These are phyloP conservation scores for Barnardius zonarius DNA, from an alignment of 2,113 vertebrate genomes.

Conservation along the genomic window DNA sequence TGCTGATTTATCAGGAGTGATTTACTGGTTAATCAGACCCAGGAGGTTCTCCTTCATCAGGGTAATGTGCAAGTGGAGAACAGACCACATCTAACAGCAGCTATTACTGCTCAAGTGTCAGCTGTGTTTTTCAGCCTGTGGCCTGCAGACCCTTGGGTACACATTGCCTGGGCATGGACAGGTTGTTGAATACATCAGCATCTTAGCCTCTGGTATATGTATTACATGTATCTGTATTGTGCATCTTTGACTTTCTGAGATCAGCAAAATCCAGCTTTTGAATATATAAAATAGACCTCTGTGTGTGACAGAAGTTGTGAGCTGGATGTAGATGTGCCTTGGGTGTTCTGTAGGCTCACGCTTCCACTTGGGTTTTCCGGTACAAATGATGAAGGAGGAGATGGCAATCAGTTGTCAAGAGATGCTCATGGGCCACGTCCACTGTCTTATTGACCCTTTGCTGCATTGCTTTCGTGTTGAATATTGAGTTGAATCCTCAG, in stretches of 20 bases:
- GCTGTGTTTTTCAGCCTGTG: neutral
- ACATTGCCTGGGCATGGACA: fast-evolving
- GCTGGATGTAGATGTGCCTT: fast-evolving
- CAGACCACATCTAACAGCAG: neutral
- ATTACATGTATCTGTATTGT: fast-evolving
- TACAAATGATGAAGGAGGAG: neutral
- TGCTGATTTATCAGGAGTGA: neutral
- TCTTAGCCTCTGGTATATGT: neutral
- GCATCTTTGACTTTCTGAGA: neutral
- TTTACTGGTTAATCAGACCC: neutral
- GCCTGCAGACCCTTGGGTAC: neutral
- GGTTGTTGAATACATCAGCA: neutral
- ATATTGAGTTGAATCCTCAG: neutral
- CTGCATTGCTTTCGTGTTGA: neutral
- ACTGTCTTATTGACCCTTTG: neutral
- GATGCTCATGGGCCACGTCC: fast-evolving
- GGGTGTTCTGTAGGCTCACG: fast-evolving
- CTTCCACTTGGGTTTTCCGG: neutral
- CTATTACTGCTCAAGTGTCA: neutral
- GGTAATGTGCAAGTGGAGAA: neutral
- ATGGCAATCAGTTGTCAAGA: neutral
- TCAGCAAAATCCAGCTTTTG: neutral
- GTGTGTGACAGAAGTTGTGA: neutral
- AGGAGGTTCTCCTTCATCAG: neutral
- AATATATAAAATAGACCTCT: neutral